phyloP scores from a whole-genome alignment of 2,797 vertebrate species.

The Trachurus trachurus region DNA sequence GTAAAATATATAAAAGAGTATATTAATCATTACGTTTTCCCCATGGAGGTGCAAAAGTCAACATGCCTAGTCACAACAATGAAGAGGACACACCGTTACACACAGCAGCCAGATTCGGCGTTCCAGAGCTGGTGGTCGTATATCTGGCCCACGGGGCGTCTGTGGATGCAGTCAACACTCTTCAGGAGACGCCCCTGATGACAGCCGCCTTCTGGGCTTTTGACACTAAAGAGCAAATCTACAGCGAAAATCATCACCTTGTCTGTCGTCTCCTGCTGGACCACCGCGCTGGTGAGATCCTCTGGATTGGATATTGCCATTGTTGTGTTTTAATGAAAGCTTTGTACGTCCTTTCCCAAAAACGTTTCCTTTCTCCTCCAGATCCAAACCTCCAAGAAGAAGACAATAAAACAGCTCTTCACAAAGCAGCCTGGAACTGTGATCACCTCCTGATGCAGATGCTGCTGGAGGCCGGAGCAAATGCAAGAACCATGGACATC shows the following conservation, averaged over 20 bases:
- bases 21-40: not conserved
- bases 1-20: not conserved
- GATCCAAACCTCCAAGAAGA: constrained; percentile 91
- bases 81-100: constrained; percentile 94
- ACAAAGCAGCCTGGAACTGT: constrained; percentile 98
- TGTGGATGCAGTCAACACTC: constrained; percentile 87
- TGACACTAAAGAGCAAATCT: constrained; percentile 90
- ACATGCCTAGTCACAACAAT: constrained; percentile 87
- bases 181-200: constrained; percentile 91
- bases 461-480: constrained; percentile 92
- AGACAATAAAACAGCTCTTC: constrained; percentile 93
- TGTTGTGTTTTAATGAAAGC: not conserved
- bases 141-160: constrained; percentile 89
- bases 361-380: constrained; percentile 22
- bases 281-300: constrained; percentile 82
- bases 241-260: constrained; percentile 91
- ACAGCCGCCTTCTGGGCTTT: constrained; percentile 93
- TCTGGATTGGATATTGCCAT: not conserved
- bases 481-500: constrained; percentile 92
- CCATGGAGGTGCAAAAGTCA: constrained; percentile 90
- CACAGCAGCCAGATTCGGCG: constrained; percentile 88
- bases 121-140: constrained; percentile 90
- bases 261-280: constrained; percentile 93
- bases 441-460: constrained; percentile 93
- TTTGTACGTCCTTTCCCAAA: not conserved